Evolutionary conservation across 2,113 vertebrate species (phyloP), one percentile per base, ranked within the genome.

Genomic region (Cyprinodon tularosa): DNA sequence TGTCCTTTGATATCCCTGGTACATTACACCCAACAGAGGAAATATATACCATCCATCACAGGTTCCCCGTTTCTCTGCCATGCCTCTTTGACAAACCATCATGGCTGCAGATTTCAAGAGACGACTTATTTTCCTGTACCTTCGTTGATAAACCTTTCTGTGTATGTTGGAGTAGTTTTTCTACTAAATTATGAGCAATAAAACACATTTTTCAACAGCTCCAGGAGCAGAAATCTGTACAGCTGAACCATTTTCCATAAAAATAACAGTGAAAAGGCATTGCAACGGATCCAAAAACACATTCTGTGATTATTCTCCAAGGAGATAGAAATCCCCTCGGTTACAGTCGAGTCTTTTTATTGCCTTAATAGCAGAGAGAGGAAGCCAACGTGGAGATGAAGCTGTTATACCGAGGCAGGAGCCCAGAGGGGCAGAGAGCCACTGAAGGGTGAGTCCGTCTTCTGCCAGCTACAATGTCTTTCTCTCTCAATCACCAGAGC

Each of bases 401-500:
- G 65, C 12, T 36, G 12, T 50, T 70, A 3, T 38, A 60, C 22
- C 15, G 50, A 36, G 42, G 72, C 70, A 71, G 65, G 44, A 72
- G 78, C 67, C 62, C 66, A 61, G 80, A 67, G 70, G 71, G 29
- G 78, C 42, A 80, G 65, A 71, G 9, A 36, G 40, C 64, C 65
- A 45, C 38, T 66, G 63, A 63, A 45, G 50, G 53, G 48, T 36
- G 12, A 77, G 66, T 42, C 50, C 74, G 85, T 88, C 63, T 40
- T 65, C 68, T 62, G 80, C 70, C 78, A 83, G 71, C 65, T 87
- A 63, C 64, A 71, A 74, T 78, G 64, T 77, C 81, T 47, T 63
- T 45, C 44, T 47, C 73, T 48, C 76, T 90, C 71, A 64, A 74
- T 88, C 79, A 81, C 71, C 71, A 78, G 29, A 68, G 72, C 29